A percentile compares a stretch with the other conserved stretches of the same genome.
Evolutionary conservation across 2,797 vertebrate genomes (phyloP).

Genomic region (Alosa sapidissima): DNA sequence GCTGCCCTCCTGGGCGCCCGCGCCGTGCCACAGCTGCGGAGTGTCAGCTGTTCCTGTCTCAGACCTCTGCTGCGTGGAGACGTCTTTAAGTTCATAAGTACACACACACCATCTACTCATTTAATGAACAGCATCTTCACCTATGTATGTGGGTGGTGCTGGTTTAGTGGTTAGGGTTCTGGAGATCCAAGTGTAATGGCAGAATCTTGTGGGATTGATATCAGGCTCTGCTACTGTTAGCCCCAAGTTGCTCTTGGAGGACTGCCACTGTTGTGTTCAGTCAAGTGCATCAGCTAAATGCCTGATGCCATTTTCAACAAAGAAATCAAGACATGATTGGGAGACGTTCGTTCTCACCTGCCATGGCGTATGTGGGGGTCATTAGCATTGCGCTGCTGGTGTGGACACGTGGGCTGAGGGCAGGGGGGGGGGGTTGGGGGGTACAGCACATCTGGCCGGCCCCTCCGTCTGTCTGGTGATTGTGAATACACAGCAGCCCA

Average conservation of each 20-base stretch:
- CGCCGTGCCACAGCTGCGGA: neutral
- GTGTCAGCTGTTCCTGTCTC: neutral
- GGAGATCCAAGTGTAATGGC: too few relatives aligned
- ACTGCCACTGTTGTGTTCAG: too few relatives aligned
- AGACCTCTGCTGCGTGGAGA: neutral
- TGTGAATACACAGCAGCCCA: constrained; percentile 40
- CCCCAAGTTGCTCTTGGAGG: too few relatives aligned
- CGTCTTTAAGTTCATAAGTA: neutral
- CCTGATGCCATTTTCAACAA: neutral
- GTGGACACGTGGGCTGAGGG: constrained; percentile 35
- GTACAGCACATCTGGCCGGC: neutral
- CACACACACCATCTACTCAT: neutral
- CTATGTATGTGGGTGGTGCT: neutral
- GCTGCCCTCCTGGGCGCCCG: neutral
- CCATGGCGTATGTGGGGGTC: neutral
- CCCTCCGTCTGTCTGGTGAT: constrained; percentile 38
- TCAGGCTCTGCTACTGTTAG: too few relatives aligned
- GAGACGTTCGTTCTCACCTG: neutral
- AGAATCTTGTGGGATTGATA: too few relatives aligned
- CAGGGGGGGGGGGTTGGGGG: neutral
- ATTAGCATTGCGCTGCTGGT: constrained; percentile 31
- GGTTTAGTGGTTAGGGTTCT: too few relatives aligned
- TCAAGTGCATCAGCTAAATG: too few relatives aligned
- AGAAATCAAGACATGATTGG: neutral
- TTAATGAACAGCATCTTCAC: neutral